Evolutionary conservation across 2,888 invertebrate genomes (phyloP).

Genomic region (Ferdinandea cuprea): DNA sequence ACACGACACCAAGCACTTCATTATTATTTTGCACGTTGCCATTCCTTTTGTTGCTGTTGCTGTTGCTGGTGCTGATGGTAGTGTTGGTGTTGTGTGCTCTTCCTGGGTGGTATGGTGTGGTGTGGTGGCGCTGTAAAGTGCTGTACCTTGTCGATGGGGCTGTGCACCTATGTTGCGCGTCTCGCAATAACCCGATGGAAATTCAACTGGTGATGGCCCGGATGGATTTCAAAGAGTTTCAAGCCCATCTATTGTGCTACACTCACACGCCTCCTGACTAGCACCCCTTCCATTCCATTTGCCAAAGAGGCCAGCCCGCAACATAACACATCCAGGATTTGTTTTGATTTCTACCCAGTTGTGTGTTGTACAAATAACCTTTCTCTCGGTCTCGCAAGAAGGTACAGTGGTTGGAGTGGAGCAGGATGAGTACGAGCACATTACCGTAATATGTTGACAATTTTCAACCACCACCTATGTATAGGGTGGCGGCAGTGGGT

Average conservation of each 20-base stretch:
- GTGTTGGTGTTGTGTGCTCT: neutral
- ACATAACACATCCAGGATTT: conserved; percentile 55
- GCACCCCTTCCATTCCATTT: conserved; percentile 16
- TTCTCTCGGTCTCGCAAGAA: conserved; percentile 19
- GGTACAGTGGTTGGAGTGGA: conserved; percentile 23
- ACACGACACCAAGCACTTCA: conserved; percentile 66
- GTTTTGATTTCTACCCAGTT: conserved; percentile 54
- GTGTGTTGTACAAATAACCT: conserved; percentile 60
- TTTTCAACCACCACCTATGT: conserved; percentile 46
- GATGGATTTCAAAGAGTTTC: conserved; percentile 58
- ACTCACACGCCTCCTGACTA: conserved; percentile 4
- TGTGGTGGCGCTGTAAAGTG: neutral
- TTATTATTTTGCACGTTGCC: conserved; percentile 53
- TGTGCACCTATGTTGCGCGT: conserved; percentile 31
- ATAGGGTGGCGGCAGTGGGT: neutral
- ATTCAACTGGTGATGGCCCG: conserved; percentile 72
- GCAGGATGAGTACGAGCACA: conserved; percentile 54
- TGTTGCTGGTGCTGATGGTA: neutral
- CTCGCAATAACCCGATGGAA: conserved; percentile 64
- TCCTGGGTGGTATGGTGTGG: neutral
- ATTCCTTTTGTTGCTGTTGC: neutral
- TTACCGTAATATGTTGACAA: conserved; percentile 75
- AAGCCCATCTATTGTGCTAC: conserved; percentile 26
- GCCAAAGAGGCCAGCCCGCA: conserved; percentile 61
- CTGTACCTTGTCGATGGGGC: neutral